A percentile compares a stretch with the other conserved stretches of the same genome.
phyloP scores from a whole-genome alignment of 1,140 invertebrate genomes.

The Gryllus bimaculatus region DNA sequence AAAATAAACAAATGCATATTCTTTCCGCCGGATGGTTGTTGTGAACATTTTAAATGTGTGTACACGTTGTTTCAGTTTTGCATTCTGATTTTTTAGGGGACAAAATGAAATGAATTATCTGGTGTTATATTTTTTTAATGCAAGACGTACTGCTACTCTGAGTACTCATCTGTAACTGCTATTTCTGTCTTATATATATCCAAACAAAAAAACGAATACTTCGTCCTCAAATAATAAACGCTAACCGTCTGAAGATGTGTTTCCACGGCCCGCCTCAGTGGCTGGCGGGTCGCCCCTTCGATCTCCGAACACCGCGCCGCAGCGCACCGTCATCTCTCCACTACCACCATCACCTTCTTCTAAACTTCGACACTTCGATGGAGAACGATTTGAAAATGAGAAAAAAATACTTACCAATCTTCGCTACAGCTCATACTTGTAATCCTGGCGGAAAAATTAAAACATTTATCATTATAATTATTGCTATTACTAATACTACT shows the following conservation, averaged over 20 bases:
- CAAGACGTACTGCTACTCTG: slow-evolving; percentile 2
- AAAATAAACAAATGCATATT: slow-evolving; percentile 4
- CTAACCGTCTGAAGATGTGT: background rate
- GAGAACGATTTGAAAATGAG: background rate
- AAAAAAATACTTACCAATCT: background rate
- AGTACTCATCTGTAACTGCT: background rate
- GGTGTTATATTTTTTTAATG: slow-evolving; percentile 16
- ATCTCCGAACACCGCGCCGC: background rate
- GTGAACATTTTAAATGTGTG: slow-evolving; percentile 14
- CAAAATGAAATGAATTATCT: slow-evolving; percentile 12
- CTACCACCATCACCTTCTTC: background rate
- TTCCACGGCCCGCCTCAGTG: too few relatives aligned
- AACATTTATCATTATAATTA: slow-evolving; percentile 6
- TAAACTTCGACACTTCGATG: slow-evolving; percentile 4
- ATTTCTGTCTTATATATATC: background rate
- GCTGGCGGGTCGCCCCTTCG: background rate
- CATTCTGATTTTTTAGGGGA: background rate
- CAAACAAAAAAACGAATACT: background rate
- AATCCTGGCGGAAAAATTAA: slow-evolving; percentile 4
- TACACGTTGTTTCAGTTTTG: slow-evolving; percentile 8
- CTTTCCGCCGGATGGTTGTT: slow-evolving; percentile 14
- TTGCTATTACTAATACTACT: slow-evolving; percentile 5
- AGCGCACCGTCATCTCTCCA: background rate
- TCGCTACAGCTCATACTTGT: background rate
- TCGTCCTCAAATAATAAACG: background rate